Conservation (phyloP, 2,888 invertebrate species). For the Thereva unica region DNA sequence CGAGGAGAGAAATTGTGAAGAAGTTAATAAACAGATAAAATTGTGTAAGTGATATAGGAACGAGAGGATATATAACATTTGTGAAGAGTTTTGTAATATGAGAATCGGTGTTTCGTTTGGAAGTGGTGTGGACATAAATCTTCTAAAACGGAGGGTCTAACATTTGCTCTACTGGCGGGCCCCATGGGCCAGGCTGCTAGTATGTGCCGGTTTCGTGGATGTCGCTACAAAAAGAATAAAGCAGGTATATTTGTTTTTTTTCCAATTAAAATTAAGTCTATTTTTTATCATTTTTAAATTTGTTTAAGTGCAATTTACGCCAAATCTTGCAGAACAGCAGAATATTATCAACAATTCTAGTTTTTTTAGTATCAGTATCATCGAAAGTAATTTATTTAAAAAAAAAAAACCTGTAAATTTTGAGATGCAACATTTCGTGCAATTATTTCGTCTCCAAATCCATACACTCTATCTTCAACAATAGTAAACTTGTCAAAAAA, state of each 20-base stretch:
- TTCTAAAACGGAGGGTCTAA: conserved; percentile 59
- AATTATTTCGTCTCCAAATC: no score
- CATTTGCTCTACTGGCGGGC: conserved; percentile 59
- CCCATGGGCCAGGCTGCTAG: conserved; percentile 79
- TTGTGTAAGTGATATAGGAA: not conserved
- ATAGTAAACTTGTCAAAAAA: no score
- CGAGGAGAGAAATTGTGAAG: not conserved
- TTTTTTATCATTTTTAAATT: conserved; percentile 6
- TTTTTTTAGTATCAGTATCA: no score
- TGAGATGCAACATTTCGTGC: no score
- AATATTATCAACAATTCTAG: no score
- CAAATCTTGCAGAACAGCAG: no score
- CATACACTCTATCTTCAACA: no score
- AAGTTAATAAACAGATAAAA: not conserved
- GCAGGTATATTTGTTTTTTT: conserved; percentile 43
- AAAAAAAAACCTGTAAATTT: no score
- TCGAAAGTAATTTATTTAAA: no score
- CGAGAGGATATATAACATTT: not conserved
- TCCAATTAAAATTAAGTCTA: conserved; percentile 48
- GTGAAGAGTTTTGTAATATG: conserved; percentile 14
- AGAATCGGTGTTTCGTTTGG: conserved; percentile 10
- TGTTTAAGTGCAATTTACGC: not conserved
- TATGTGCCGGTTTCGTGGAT: conserved; percentile 80
- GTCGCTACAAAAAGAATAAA: conserved; percentile 77
- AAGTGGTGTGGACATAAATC: conserved; percentile 28